Conservation (phyloP, 2,888 invertebrate genomes). For the Mythimna impura region DNA sequence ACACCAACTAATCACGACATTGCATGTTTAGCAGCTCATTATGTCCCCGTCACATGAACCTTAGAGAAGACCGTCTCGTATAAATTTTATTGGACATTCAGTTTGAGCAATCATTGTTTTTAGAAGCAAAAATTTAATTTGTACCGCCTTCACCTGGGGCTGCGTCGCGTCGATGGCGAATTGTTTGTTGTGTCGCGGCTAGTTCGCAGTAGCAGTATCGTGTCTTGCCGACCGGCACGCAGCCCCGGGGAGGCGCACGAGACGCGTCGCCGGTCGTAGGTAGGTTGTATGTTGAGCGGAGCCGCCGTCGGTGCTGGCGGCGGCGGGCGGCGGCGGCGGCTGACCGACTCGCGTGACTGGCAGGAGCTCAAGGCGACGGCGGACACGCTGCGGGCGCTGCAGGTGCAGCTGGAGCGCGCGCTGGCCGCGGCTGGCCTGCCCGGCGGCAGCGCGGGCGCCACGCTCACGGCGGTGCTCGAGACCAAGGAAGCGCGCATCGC, state of each 20-base stretch:
- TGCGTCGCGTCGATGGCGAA: slow-evolving; percentile 76
- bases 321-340: slow-evolving; percentile 83
- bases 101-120: slow-evolving; percentile 82
- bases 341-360: slow-evolving; percentile 84
- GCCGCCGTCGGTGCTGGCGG: slow-evolving; percentile 74
- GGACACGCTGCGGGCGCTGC: slow-evolving; percentile 95
- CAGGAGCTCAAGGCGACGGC: slow-evolving; percentile 96
- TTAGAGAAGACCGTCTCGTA: slow-evolving; percentile 87
- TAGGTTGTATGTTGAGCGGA: slow-evolving; percentile 77
- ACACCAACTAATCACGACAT: slow-evolving; percentile 87
- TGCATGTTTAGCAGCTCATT: slow-evolving; percentile 90
- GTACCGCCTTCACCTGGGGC: slow-evolving; percentile 83
- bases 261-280: slow-evolving; percentile 77
- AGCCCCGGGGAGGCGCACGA: slow-evolving; percentile 78
- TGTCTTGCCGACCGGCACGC: slow-evolving; percentile 66
- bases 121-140: slow-evolving; percentile 82
- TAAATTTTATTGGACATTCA: slow-evolving; percentile 83
- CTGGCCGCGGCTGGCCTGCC: slow-evolving; percentile 92
- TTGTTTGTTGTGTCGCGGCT: slow-evolving; percentile 63
- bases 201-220: slow-evolving; percentile 63
- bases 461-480: slow-evolving; percentile 94
- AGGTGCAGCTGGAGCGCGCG: slow-evolving; percentile 94
- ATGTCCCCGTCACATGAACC: slow-evolving; percentile 87
- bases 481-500: slow-evolving; percentile 96
- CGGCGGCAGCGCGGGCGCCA: slow-evolving; percentile 91